phyloP scores from a whole-genome alignment of 2,888 invertebrate species.

The Timema cristinae region DNA sequence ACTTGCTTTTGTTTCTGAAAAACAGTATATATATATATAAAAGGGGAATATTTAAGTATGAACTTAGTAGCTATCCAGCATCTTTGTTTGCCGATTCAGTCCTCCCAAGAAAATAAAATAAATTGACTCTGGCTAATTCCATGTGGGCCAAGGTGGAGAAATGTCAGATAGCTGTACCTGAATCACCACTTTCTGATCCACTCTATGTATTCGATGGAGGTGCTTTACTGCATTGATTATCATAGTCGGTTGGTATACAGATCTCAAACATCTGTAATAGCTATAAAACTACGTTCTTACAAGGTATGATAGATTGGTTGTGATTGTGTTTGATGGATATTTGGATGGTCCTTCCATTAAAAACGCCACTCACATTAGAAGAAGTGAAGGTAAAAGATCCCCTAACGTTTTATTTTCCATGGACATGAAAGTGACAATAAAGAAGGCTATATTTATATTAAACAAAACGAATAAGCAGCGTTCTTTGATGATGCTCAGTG shows the following conservation, averaged over 20 bases:
- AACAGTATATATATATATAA: neutral
- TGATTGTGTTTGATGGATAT: no score
- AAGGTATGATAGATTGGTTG: neutral
- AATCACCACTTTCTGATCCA: neutral
- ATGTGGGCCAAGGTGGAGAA: neutral
- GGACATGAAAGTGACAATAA: no score
- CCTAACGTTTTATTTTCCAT: no score
- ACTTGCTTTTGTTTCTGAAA: neutral
- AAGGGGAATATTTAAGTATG: neutral
- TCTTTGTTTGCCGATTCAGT: no score
- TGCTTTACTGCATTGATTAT: neutral
- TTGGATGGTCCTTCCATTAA: no score
- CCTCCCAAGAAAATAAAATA: neutral
- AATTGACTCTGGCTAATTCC: neutral
- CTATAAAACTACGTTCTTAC: neutral
- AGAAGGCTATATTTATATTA: no score
- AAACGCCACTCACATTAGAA: no score
- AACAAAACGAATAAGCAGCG: no score
- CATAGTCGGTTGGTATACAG: neutral
- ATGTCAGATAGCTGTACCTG: neutral
- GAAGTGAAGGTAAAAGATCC: no score
- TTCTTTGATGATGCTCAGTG: no score
- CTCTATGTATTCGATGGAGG: neutral
- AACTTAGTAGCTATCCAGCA: conserved; percentile 3
- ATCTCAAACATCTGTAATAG: neutral